Evolutionary conservation across 2,113 vertebrate species (phyloP).

Genomic region (Cairina moschata): DNA sequence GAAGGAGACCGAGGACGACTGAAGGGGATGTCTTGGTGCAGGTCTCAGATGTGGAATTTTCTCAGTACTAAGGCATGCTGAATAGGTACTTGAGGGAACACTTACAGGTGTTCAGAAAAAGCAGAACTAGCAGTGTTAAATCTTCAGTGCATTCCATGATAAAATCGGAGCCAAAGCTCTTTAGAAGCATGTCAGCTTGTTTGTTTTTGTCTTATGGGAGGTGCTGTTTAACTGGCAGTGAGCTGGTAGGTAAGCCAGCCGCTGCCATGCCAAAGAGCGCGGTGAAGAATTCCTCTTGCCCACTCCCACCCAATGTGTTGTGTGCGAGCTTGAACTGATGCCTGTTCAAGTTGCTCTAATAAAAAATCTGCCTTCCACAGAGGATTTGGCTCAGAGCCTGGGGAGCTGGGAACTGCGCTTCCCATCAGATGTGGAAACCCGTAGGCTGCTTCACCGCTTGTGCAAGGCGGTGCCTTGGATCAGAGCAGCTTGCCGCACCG

Average conservation of each 20-base stretch:
- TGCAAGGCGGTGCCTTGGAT: background rate
- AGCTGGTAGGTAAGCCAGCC: background rate
- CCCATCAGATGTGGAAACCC: background rate
- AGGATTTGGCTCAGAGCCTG: background rate
- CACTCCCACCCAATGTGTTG: fast-evolving
- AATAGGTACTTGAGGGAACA: background rate
- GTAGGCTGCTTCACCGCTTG: fast-evolving
- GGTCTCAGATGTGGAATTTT: fast-evolving
- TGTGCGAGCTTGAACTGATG: background rate
- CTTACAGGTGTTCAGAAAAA: background rate
- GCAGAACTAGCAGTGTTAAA: background rate
- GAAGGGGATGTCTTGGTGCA: fast-evolving
- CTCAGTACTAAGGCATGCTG: fast-evolving
- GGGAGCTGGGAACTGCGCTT: background rate
- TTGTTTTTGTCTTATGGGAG: background rate
- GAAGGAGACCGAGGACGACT: fast-evolving
- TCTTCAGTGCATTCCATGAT: background rate
- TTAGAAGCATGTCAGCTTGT: background rate
- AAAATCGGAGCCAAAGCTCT: background rate
- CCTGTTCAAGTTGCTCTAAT: fast-evolving
- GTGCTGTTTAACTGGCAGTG: background rate
- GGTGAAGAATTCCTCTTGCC: background rate
- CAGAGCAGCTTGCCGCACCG: background rate
- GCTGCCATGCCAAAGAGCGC: background rate
- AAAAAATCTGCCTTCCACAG: fast-evolving